These are phyloP conservation scores for Zaprionus lineosus DNA, from an alignment of 2,888 invertebrate genomes.

Conservation along the genomic window DNA sequence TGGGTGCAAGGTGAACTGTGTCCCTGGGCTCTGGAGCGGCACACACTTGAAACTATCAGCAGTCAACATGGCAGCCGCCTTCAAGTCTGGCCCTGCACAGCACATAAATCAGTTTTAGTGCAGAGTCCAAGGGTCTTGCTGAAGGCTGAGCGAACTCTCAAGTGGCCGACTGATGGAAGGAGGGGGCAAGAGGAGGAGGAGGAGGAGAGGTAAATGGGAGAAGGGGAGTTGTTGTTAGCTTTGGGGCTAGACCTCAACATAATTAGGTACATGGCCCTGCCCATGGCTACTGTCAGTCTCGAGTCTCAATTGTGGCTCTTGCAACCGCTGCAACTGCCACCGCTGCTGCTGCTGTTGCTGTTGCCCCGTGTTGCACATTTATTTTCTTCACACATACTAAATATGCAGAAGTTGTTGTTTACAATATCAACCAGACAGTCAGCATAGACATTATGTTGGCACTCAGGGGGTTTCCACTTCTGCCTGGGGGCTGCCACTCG, in stretches of 20 bases:
- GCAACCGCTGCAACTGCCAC: constrained; percentile 10
- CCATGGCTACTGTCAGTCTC: constrained; percentile 64
- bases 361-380: constrained; percentile 53
- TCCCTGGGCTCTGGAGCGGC: not conserved
- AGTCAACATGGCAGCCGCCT: constrained; percentile 49
- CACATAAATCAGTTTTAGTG: constrained; percentile 71
- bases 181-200: not conserved
- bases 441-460: constrained; percentile 42
- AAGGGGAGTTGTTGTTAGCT: not conserved
- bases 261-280: constrained; percentile 49
- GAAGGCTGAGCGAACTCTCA: constrained; percentile 50
- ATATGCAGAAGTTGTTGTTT: constrained; percentile 73
- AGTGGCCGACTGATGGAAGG: constrained; percentile 32
- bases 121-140: constrained; percentile 64
- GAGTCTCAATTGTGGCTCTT: constrained; percentile 20
- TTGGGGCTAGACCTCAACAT: constrained; percentile 37
- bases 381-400: constrained; percentile 78
- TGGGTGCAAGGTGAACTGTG: constrained; percentile 32
- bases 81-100: constrained; percentile 57
- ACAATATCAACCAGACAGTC: constrained; percentile 56
- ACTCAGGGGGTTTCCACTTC: not conserved
- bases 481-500: constrained; percentile 15
- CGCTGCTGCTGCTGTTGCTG: not conserved
- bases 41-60: constrained; percentile 74
- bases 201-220: not conserved